These are phyloP conservation scores for Agrotis exclamationis DNA, from an alignment of 2,888 invertebrate species.

Conservation along the genomic window DNA sequence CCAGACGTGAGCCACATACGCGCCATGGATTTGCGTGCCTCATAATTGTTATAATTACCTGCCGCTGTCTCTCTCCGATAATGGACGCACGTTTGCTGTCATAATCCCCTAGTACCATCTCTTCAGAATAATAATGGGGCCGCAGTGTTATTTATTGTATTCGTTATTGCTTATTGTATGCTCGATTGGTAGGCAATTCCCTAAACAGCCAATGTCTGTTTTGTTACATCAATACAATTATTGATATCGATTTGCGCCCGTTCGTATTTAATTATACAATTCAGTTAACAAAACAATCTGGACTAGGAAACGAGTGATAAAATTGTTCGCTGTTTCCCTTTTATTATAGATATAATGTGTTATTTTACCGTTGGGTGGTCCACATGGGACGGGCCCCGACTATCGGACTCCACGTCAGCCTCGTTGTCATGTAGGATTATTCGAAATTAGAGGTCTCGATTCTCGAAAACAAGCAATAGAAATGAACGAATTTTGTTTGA, in stretches of 20 bases:
- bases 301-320: conserved; percentile 19
- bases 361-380: conserved; percentile 34
- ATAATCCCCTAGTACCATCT: conserved; percentile 67
- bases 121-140: conserved; percentile 72
- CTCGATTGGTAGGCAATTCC: conserved; percentile 39
- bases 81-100: conserved; percentile 72
- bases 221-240: conserved; percentile 27
- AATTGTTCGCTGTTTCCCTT: conserved; percentile 32
- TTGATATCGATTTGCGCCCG: conserved; percentile 32
- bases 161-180: conserved; percentile 52
- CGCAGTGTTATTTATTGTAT: conserved; percentile 63
- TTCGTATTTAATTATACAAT: conserved; percentile 42
- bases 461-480: conserved; percentile 40
- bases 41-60: conserved; percentile 83
- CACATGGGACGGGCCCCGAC: conserved; percentile 48
- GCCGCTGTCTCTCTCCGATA: conserved; percentile 74
- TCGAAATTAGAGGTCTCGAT: conserved; percentile 41
- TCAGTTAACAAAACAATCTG: conserved; percentile 32
- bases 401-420: conserved; percentile 35
- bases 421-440: conserved; percentile 60
- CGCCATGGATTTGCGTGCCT: conserved; percentile 71
- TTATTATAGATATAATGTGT: conserved; percentile 36
- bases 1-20: conserved; percentile 82
- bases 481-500: conserved; percentile 48
- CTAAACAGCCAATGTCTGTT: conserved; percentile 17